Base-by-base conservation (phyloP, 2,888 invertebrate genomes). In the Tethea ocularis region DNA sequence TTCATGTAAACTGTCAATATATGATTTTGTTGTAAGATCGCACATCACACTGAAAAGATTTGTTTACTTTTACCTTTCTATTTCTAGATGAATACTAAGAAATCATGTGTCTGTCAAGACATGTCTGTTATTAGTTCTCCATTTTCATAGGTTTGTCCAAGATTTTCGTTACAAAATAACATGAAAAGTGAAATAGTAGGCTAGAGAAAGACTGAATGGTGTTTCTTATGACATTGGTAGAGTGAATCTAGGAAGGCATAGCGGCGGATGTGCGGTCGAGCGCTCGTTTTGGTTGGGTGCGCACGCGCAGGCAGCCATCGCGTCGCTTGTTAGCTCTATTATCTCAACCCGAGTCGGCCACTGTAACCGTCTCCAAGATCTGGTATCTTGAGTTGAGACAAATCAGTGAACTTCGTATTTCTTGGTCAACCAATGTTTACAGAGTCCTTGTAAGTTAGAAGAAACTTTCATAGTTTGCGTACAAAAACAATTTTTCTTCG, bases 261-360 rank as follows among this genome's bases (percentile, higher is more conserved):
- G 81, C 83, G 78, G 84, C 92, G 92, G 92, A 92, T 89, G 82
- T 91, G 85, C 90, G 92, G 91, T 91, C 88, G 92, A 91, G 87
- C 82, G 91, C 82, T 41, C 82, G 89, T 83, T 82, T 67, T 84
- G 89, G 80, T 86, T 77, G 80, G 91, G 63, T 88, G 91, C 87
- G 83, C 80, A 59, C 69, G 87, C 86, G 83, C 87, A 81, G 83
- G 83, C 87, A 81, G 83, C 84, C 87, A 83, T 84, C 86, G 80
- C 83, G 82, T 84, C 85, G 88, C 89, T 90, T 76, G 87, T 87
- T 88, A 84, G 78, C 80, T 78, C 87, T 84, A 91, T 89, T 91
- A 90, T 89, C 86, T 87, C 82, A 68, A 78, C 79, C 81, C 78
- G 78, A 82, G 74, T 77, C 80, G 78, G 78, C 77, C 81, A 82